phyloP scores from a whole-genome alignment of 2,797 vertebrate species.

The Rousettus madagascariensis region DNA sequence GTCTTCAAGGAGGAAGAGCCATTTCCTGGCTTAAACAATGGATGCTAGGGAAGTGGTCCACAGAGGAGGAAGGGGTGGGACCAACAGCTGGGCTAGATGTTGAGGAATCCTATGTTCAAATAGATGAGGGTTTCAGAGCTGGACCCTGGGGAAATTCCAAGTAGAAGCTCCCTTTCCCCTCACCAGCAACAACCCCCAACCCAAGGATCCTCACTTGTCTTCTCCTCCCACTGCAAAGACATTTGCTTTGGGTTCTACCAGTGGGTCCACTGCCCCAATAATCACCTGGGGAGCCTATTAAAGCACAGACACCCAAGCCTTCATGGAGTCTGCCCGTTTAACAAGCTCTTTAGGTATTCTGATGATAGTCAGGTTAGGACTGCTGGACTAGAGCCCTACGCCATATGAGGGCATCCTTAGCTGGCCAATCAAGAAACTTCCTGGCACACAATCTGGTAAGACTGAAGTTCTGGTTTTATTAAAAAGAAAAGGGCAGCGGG shows the following conservation, averaged over 20 bases:
- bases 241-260: neutral
- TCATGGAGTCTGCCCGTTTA: neutral
- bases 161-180: neutral
- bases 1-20: constrained; percentile 72
- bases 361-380: neutral
- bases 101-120: constrained; percentile 57
- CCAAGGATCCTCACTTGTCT: neutral
- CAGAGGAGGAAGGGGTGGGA: constrained; percentile 61
- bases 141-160: constrained; percentile 58
- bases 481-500: neutral
- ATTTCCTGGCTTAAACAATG: constrained; percentile 75
- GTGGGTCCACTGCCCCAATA: neutral
- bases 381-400: neutral
- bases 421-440: neutral
- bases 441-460: neutral
- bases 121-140: neutral
- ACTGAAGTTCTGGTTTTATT: constrained; percentile 1
- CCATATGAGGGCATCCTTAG: neutral
- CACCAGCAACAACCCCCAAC: neutral
- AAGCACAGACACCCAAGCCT: neutral
- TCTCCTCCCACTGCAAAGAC: neutral
- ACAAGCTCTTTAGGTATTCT: neutral
- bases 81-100: constrained; percentile 50
- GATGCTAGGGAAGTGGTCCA: constrained; percentile 61
- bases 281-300: neutral